phyloP scores from a whole-genome alignment of 2,797 vertebrate genomes.

The Numenius phaeopus region DNA sequence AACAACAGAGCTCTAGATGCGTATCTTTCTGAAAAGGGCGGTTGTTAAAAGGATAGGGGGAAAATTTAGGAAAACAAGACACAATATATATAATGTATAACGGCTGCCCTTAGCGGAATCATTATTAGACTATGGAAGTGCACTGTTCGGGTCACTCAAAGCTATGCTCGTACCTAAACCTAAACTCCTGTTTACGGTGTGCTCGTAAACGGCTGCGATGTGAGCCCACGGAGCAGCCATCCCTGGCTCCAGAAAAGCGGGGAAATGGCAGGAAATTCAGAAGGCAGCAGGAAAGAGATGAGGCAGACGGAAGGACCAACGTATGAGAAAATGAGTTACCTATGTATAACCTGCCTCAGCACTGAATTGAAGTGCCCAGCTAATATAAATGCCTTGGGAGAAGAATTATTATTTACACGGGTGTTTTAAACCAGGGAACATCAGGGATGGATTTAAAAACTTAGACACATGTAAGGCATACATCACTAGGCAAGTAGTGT shows the following conservation, averaged over 20 bases:
- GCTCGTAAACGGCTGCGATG: background rate
- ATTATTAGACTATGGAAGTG: background rate
- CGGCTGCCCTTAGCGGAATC: background rate
- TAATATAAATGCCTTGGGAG: background rate
- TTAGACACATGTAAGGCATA: background rate
- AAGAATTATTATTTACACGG: background rate
- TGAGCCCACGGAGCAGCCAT: fast-evolving
- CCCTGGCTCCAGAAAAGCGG: background rate
- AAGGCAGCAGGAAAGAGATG: background rate
- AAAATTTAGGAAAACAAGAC: background rate
- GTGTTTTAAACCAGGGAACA: background rate
- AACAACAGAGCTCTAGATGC: background rate
- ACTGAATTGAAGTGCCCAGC: background rate
- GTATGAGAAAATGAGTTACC: background rate
- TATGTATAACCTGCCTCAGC: background rate
- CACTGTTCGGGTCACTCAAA: background rate
- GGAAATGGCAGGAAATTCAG: background rate
- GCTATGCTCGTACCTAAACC: background rate
- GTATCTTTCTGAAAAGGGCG: background rate
- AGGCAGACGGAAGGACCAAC: background rate
- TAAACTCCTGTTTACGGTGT: background rate
- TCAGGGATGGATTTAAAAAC: background rate
- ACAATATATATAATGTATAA: background rate
- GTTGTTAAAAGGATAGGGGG: background rate
- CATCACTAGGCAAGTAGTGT: background rate